A percentile compares a stretch with the other conserved stretches of the same genome.
phyloP scores from a whole-genome alignment of 2,888 invertebrate genomes.

The Cheilosia impressa region DNA sequence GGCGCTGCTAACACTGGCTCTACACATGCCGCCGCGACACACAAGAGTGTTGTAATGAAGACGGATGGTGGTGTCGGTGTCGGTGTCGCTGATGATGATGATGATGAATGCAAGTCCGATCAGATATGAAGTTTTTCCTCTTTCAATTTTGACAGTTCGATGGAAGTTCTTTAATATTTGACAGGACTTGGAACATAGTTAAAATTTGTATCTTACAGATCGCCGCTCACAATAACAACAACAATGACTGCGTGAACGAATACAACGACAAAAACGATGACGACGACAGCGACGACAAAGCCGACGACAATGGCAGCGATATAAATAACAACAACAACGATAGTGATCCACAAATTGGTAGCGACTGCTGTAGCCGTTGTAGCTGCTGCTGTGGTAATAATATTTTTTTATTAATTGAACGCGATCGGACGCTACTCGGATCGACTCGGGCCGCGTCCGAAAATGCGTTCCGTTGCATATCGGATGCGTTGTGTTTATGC shows the following conservation, averaged over 20 bases:
- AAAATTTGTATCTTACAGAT: conserved; percentile 43
- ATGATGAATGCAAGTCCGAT: conserved; percentile 30
- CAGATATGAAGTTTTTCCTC: conserved; percentile 9
- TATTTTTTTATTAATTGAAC: conserved; percentile 81
- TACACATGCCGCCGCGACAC: conserved; percentile 17
- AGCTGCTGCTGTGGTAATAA: conserved; percentile 76
- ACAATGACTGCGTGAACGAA: conserved; percentile 39
- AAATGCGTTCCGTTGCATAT: conserved; percentile 84
- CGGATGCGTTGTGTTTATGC: conserved; percentile 84
- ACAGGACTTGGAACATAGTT: not conserved
- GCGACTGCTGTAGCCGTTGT: conserved; percentile 50
- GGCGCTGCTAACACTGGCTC: conserved; percentile 7
- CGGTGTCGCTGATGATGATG: not conserved
- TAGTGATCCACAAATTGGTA: conserved; percentile 56
- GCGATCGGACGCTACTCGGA: conserved; percentile 84
- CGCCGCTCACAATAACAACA: conserved; percentile 37
- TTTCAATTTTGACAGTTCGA: conserved; percentile 38
- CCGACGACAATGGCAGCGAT: conserved; percentile 21
- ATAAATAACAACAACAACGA: conserved; percentile 4
- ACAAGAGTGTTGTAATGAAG: conserved; percentile 42
- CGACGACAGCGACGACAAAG: conserved; percentile 13
- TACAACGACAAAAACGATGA: conserved; percentile 41
- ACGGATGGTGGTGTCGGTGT: conserved; percentile 9
- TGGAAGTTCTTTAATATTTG: not conserved
- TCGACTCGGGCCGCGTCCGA: conserved; percentile 84